Percentiles rank a stretch among this genome's conserved stretches.
Conservation (phyloP, 2,113 vertebrate species). For the Mus spicilegus region DNA sequence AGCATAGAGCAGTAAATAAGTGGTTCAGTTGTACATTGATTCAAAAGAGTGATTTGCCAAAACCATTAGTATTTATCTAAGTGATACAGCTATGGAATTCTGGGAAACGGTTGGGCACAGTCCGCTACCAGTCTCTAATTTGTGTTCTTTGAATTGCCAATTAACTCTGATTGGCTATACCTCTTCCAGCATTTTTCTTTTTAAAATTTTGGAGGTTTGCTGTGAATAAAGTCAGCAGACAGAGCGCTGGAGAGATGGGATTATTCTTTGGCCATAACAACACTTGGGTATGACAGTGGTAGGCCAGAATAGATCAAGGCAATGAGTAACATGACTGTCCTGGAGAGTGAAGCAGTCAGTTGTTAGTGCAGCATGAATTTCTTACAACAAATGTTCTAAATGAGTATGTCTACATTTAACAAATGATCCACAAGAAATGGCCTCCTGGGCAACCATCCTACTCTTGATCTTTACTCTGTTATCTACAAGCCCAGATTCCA, state of each 20-base stretch:
- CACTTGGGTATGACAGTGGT: neutral
- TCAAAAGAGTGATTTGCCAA: neutral
- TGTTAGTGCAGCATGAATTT: neutral
- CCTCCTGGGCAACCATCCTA: neutral
- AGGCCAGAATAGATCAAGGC: neutral
- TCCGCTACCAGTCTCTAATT: neutral
- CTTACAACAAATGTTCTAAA: neutral
- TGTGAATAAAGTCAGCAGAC: neutral
- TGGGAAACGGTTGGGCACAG: neutral
- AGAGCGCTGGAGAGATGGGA: neutral
- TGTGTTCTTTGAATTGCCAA: neutral
- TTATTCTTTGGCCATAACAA: neutral
- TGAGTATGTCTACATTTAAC: neutral
- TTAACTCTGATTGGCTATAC: neutral
- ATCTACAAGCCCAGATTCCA: neutral
- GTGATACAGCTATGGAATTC: neutral
- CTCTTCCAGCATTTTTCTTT: neutral
- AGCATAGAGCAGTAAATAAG: neutral
- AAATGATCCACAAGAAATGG: neutral
- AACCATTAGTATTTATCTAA: neutral
- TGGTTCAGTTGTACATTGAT: neutral
- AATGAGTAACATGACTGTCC: neutral
- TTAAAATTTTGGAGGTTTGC: neutral
- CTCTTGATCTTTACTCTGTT: neutral
- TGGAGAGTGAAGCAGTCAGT: neutral